Percentiles rank a stretch among this genome's conserved stretches.
These are phyloP conservation scores for Stictocephala bisonia DNA, from an alignment of 2,888 invertebrate species.

Conservation along the genomic window DNA sequence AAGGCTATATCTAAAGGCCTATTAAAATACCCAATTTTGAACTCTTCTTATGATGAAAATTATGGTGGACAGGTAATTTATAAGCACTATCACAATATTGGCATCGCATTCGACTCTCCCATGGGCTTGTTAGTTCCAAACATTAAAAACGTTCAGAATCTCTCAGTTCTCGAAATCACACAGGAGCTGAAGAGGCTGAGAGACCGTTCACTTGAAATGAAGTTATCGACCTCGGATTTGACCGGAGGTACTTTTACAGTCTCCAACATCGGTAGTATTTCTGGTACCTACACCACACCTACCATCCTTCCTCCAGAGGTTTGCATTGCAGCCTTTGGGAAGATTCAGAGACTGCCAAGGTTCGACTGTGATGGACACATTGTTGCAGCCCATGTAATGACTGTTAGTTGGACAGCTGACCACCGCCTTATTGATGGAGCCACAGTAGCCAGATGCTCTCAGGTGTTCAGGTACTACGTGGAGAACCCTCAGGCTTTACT, in stretches of 20 bases:
- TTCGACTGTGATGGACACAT: conserved; percentile 81
- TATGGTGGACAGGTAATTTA: conserved; percentile 85
- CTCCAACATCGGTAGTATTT: conserved; percentile 98
- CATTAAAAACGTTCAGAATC: conserved; percentile 86
- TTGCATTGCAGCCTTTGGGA: conserved; percentile 94
- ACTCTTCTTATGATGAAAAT: conserved; percentile 83
- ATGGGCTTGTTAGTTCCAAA: conserved; percentile 95
- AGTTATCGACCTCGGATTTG: conserved; percentile 81
- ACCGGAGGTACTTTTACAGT: conserved; percentile 93
- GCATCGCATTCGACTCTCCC: conserved; percentile 96
- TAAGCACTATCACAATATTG: conserved; percentile 89
- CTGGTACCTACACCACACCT: conserved; percentile 95
- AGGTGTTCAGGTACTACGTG: conserved; percentile 87
- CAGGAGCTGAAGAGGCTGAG: conserved; percentile 86
- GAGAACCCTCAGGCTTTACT: conserved; percentile 85
- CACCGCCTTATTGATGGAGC: conserved; percentile 98
- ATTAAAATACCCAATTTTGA: conserved; percentile 82
- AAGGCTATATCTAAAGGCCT: conserved; percentile 91
- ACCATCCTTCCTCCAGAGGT: conserved; percentile 95
- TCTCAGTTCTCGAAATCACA: conserved; percentile 86
- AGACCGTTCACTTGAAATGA: conserved; percentile 78
- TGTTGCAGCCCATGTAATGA: conserved; percentile 80
- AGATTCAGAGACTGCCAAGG: conserved; percentile 86
- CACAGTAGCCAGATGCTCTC: conserved; percentile 94
- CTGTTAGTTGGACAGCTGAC: conserved; percentile 96